Percentiles rank a stretch among this genome's conserved stretches.
Conservation (phyloP, 2,888 invertebrate species). For the Petrophora chlorosata region DNA sequence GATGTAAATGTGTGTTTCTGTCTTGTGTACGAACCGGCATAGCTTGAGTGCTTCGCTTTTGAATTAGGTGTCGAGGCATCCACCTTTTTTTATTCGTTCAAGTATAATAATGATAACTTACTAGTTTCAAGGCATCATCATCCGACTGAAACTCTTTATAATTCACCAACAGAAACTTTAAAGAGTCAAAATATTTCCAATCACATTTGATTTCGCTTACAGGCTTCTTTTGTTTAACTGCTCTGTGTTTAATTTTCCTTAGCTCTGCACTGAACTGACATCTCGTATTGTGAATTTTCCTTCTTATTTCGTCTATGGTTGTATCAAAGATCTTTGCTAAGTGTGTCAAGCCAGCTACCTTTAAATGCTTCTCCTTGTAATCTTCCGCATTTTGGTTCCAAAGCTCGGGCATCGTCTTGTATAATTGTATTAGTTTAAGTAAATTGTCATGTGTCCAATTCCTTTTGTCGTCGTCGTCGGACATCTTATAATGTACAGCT, state of each 20-base stretch:
- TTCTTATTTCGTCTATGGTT: neutral
- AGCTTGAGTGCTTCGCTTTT: too few species aligned
- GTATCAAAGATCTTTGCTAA: neutral
- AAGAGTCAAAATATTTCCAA: constrained; percentile 3
- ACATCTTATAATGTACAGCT: too few species aligned
- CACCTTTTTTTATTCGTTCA: too few species aligned
- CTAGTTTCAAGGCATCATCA: neutral
- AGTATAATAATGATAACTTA: neutral
- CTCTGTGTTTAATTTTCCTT: neutral
- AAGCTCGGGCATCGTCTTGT: constrained; percentile 4
- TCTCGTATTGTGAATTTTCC: constrained; percentile 4
- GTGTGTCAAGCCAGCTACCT: neutral
- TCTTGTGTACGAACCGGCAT: too few species aligned
- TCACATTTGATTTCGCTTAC: neutral
- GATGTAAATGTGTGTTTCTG: too few species aligned
- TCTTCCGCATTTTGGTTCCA: neutral
- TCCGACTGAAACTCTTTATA: constrained; percentile 2
- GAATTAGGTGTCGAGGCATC: too few species aligned
- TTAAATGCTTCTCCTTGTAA: neutral
- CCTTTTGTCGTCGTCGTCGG: neutral
- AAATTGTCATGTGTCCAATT: neutral
- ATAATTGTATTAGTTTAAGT: neutral
- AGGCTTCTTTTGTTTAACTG: neutral
- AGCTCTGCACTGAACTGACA: constrained; percentile 1
- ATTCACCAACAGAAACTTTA: constrained; percentile 1